A percentile compares a stretch with the other conserved stretches of the same genome.
phyloP scores from a whole-genome alignment of 1,140 invertebrate genomes.

The Arion vulgaris region DNA sequence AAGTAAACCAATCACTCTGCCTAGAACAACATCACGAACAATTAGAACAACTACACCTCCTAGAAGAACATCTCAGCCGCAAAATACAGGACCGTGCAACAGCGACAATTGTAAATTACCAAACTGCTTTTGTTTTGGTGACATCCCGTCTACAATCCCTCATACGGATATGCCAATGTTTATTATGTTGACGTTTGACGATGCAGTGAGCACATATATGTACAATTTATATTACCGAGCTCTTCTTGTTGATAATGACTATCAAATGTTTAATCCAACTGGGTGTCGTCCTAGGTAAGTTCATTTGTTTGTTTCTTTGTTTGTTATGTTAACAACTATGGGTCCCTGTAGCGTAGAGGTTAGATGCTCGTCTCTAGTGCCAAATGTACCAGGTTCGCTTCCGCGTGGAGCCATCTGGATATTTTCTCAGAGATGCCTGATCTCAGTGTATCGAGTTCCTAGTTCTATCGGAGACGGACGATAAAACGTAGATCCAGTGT shows the following conservation, averaged over 20 bases:
- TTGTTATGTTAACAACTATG: too few species aligned
- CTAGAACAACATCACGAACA: background rate
- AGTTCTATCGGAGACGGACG: too few species aligned
- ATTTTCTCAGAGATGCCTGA: too few species aligned
- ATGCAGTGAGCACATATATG: conserved; percentile 9
- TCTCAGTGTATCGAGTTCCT: too few species aligned
- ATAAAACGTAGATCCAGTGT: too few species aligned
- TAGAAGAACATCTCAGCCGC: background rate
- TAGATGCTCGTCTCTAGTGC: too few species aligned
- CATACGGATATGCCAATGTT: conserved; percentile 15
- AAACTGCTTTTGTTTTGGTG: conserved; percentile 29
- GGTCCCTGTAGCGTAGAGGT: too few species aligned
- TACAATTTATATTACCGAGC: background rate
- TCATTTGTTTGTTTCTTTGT: too few species aligned
- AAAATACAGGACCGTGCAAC: background rate
- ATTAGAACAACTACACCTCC: background rate
- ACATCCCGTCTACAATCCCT: background rate
- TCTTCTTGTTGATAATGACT: background rate
- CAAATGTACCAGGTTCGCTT: too few species aligned
- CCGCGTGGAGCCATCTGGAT: too few species aligned
- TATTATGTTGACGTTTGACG: conserved; percentile 26
- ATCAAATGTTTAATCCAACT: conserved; percentile 5
- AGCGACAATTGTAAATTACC: conserved; percentile 14
- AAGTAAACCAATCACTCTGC: background rate
- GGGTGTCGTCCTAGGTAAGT: background rate